Evolutionary conservation across 2,888 invertebrate species (phyloP).

Genomic region (Glaucopsyche alexis): DNA sequence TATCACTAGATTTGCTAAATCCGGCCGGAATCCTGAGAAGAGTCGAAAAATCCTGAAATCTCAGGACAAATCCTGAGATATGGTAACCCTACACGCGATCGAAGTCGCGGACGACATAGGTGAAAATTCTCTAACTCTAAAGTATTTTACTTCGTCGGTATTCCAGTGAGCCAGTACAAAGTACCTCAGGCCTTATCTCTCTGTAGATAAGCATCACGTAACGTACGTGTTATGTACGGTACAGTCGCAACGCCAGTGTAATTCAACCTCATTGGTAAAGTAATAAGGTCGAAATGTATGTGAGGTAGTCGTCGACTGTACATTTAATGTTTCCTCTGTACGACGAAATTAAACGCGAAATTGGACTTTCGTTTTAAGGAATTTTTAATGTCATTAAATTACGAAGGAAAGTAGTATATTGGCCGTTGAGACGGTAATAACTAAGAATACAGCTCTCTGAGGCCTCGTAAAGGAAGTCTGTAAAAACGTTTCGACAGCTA

Average conservation of each 20-base stretch:
- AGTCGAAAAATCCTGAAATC: too few species aligned
- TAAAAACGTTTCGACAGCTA: background rate
- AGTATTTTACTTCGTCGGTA: background rate
- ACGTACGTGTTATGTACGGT: too few species aligned
- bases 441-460: background rate
- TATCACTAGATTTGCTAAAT: too few species aligned
- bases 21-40: too few species aligned
- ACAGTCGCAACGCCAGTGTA: background rate
- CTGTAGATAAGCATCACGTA: background rate
- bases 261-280: background rate
- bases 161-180: background rate
- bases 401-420: conserved; percentile 7
- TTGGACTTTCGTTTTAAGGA: background rate
- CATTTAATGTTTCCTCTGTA: background rate
- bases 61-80: too few species aligned
- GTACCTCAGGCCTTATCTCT: background rate
- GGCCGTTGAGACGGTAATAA: background rate
- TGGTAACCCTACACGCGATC: background rate
- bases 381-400: conserved; percentile 7
- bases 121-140: background rate
- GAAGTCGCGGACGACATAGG: background rate
- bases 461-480: background rate
- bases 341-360: conserved; percentile 6
- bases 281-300: background rate
- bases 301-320: background rate